Conservation (phyloP, 2,797 vertebrate species). For the Amazonetta brasiliensis region DNA sequence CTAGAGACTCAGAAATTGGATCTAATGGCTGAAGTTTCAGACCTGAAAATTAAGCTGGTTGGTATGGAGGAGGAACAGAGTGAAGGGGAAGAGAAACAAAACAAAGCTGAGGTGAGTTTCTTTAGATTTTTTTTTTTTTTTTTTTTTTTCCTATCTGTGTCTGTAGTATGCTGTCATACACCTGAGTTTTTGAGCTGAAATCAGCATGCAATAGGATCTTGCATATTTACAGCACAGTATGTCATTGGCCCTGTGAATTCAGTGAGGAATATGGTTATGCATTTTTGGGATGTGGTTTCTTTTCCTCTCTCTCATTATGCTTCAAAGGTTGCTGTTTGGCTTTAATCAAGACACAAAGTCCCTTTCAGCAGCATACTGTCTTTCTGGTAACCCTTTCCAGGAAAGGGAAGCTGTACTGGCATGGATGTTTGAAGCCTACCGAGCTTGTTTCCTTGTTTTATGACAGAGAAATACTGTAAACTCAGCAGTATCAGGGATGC, state of each 20-base stretch:
- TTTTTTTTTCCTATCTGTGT: background rate
- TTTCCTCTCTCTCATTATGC: constrained; percentile 20
- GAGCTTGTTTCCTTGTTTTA: background rate
- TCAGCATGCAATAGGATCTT: background rate
- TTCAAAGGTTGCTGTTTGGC: constrained; percentile 19
- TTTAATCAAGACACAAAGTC: constrained; percentile 34
- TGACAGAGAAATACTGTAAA: background rate
- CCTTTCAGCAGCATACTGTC: background rate
- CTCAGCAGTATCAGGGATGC: background rate
- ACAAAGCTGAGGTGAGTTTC: constrained; percentile 91
- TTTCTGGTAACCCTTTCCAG: background rate
- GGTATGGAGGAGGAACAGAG: constrained; percentile 93
- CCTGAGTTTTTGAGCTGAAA: background rate
- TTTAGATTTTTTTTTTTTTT: background rate
- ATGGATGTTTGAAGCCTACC: background rate
- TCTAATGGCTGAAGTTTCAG: constrained; percentile 94
- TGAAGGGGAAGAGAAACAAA: constrained; percentile 90
- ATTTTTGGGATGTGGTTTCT: constrained; percentile 21
- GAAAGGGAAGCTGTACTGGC: background rate
- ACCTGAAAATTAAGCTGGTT: constrained; percentile 92
- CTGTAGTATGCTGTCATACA: background rate
- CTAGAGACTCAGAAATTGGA: constrained; percentile 94
- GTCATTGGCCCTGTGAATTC: background rate
- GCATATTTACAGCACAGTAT: rapidly evolving
- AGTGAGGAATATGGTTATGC: background rate